Percentiles rank a stretch among this genome's conserved stretches.
Evolutionary conservation across 2,797 vertebrate genomes (phyloP).

Genomic region (Gambelia wislizenii): DNA sequence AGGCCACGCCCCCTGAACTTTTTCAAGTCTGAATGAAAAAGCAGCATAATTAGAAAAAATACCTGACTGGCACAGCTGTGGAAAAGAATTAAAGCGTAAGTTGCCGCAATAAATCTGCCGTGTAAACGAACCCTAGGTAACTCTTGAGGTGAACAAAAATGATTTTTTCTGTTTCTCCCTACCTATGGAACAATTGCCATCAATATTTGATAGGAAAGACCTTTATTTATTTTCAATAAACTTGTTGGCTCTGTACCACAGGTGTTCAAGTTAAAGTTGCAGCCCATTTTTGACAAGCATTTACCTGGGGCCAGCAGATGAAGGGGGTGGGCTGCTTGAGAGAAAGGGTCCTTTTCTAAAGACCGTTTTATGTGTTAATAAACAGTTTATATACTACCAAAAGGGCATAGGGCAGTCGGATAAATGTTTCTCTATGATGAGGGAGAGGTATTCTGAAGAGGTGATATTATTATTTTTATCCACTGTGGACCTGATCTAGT

Average conservation of each 20-base stretch:
- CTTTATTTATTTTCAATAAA: slow-evolving; percentile 12
- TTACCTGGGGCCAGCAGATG: background rate
- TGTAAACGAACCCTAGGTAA: too few relatives aligned
- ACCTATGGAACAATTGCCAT: slow-evolving; percentile 18
- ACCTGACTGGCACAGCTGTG: too few relatives aligned
- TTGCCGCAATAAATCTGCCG: too few relatives aligned
- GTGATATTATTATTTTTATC: background rate
- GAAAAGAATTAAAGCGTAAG: too few relatives aligned
- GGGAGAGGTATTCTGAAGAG: background rate
- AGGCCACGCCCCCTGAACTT: too few relatives aligned
- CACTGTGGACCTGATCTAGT: background rate
- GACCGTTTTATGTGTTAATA: background rate
- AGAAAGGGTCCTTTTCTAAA: background rate
- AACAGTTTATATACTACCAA: background rate
- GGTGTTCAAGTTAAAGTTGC: background rate
- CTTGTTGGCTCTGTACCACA: background rate
- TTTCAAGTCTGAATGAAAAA: too few relatives aligned
- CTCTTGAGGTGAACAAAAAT: slow-evolving; percentile 27
- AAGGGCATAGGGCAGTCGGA: background rate
- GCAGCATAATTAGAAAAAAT: too few relatives aligned
- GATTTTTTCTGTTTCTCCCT: background rate
- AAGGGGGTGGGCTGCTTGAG: background rate
- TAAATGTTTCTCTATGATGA: background rate
- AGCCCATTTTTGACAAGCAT: background rate
- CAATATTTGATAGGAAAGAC: background rate